These are phyloP conservation scores for Chondrosia reniformis DNA, from an alignment of 37 sponge, comb jelly and placozoan genomes.

Conservation along the genomic window DNA sequence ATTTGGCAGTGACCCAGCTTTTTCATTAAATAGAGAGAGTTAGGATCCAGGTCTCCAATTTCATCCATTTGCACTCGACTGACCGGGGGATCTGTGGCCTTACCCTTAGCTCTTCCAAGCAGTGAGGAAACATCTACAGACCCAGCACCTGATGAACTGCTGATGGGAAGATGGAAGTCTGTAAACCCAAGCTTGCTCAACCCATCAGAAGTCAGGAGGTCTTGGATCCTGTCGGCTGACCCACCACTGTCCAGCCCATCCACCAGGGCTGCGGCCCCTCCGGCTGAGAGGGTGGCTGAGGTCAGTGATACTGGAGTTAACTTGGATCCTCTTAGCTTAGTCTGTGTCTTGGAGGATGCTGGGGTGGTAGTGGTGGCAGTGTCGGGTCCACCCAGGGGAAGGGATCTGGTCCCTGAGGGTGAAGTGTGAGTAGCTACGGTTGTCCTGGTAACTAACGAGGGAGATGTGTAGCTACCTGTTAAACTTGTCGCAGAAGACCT, in stretches of 20 bases:
- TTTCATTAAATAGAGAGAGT: constrained; percentile 5
- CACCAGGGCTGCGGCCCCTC: no score
- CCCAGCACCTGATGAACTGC: not conserved
- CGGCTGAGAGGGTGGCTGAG: no score
- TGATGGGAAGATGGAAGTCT: not conserved
- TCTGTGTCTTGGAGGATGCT: not conserved
- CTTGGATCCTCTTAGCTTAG: no score
- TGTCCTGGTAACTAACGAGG: no score
- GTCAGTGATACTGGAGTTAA: no score
- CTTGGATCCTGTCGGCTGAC: no score
- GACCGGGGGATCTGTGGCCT: not conserved
- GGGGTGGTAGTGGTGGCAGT: not conserved
- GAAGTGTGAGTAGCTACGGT: no score
- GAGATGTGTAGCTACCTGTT: no score
- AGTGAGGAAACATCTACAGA: not conserved
- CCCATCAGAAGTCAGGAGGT: not conserved
- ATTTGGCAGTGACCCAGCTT: constrained; percentile 6
- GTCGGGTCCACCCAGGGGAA: not conserved
- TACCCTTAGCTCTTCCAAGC: not conserved
- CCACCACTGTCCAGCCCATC: no score
- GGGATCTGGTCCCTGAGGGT: not conserved
- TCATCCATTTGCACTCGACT: constrained; percentile 12
- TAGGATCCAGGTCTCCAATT: constrained; percentile 7
- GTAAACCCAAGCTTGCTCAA: not conserved
- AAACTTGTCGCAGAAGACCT: no score